Percentiles rank a stretch among this genome's conserved stretches.
phyloP scores from a whole-genome alignment of 2,797 vertebrate genomes.

The Danio albolineatus region DNA sequence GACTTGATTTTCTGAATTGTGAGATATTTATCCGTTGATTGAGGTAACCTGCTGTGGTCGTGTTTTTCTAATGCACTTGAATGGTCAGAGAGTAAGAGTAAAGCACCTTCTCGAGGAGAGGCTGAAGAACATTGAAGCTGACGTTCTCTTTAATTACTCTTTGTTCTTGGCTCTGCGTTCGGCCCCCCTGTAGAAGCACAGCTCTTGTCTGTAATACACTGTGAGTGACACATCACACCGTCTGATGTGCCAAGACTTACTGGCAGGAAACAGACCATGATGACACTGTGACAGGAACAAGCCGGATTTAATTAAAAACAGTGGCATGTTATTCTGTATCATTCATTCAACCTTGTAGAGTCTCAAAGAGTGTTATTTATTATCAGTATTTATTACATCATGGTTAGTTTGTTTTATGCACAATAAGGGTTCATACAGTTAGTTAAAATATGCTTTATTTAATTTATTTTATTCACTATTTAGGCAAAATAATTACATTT shows the following conservation, averaged over 20 bases:
- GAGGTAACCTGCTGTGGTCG: neutral
- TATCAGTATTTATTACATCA: no score
- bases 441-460: no score
- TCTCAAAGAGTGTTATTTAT: neutral
- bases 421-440: no score
- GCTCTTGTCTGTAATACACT: constrained; percentile 48
- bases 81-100: neutral
- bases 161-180: constrained; percentile 50
- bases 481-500: no score
- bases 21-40: neutral
- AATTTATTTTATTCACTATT: no score
- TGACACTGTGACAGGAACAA: constrained; percentile 57
- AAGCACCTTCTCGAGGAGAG: constrained; percentile 2
- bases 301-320: constrained; percentile 62
- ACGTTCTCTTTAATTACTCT: constrained; percentile 61
- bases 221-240: constrained; percentile 52
- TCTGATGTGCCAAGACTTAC: constrained; percentile 58
- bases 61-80: constrained; percentile 3
- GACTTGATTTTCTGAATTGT: neutral
- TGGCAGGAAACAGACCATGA: constrained; percentile 59
- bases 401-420: no score
- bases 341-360: constrained; percentile 2
- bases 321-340: constrained; percentile 30
- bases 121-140: constrained; percentile 32
- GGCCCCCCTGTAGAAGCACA: constrained; percentile 34